These are phyloP conservation scores for Montipora efflorescens DNA, from an alignment of 64 coral and sea anemone species.

Conservation along the genomic window DNA sequence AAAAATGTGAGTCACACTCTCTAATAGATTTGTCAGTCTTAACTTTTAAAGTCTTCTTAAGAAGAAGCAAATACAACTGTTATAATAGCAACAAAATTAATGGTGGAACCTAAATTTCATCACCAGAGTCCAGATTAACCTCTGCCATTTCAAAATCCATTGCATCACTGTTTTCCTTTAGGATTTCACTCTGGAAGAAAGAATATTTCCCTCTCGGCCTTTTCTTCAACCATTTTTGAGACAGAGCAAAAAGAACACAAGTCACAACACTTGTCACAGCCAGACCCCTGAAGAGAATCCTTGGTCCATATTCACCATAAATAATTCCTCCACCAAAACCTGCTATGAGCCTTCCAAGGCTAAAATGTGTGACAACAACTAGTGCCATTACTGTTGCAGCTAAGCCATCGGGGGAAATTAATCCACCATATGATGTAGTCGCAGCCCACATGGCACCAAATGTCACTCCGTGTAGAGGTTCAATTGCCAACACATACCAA, in stretches of 20 bases:
- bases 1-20: no score
- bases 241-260: background rate
- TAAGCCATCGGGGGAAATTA: conserved; percentile 40
- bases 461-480: conserved; percentile 68
- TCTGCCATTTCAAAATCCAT: conserved; percentile 23
- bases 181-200: background rate
- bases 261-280: conserved; percentile 20
- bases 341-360: conserved; percentile 53
- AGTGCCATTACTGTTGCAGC: conserved; percentile 60
- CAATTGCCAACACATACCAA: conserved; percentile 71
- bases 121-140: conserved; percentile 21
- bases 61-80: no score
- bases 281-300: conserved; percentile 60
- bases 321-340: conserved; percentile 45
- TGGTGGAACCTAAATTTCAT: background rate
- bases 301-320: conserved; percentile 51
- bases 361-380: conserved; percentile 56
- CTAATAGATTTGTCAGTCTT: no score
- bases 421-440: conserved; percentile 47
- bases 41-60: no score
- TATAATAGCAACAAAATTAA: no score
- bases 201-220: background rate
- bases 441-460: conserved; percentile 72
- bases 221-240: conserved; percentile 21
- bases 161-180: background rate